Base-by-base conservation (phyloP, 1,140 invertebrate species). In the Cyphomyrmex costatus region DNA sequence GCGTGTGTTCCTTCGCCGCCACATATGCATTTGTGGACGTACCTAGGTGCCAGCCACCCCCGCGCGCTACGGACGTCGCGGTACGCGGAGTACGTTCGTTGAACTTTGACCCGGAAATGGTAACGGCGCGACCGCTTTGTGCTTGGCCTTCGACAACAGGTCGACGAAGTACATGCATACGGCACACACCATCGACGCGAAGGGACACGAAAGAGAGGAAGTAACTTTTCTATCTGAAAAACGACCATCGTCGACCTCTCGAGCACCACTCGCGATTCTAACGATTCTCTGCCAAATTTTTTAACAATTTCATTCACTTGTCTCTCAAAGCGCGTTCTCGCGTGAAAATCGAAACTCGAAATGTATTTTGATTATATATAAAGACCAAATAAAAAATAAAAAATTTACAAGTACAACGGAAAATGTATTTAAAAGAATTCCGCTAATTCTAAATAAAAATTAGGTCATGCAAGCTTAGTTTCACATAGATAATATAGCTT, bases 71-170 rank as follows among this genome's bases (percentile, higher is more conserved):
- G 53, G 73, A 82, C 53, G 36, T 74, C 65, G 46, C 65, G 65
- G 46, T 33, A 58, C 46, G 24, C 4, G 19, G 60, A 65, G 70
- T 73, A 87, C 89, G 89, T 87, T 56, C 89, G 61, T 90, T 89
- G 89, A 90, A 90, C 89, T 90, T 71, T 90, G 89, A 90, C 89
- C 89, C 89, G 88, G 88, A 87, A 90, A 87, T 68, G 46, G 30
- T 61, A 73, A 33, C 53, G 84, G 63, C 53, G 83, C 73, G 80
- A 66, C n/a, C 68, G 82, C 63, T 88, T 89, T 88, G 88, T 86
- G 87, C 84, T 89, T 89, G 88, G 88, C 88, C 88, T 89, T 89
- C 88, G 88, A 89, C 88, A 88, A 88, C 87, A 88, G 76, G 88
- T 89, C 88, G 82, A 77, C 85, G 68, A 79, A 14, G 27, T 58